These are phyloP conservation scores for Phyllostomus hastatus DNA, from an alignment of 2,113 vertebrate genomes.

Conservation along the genomic window DNA sequence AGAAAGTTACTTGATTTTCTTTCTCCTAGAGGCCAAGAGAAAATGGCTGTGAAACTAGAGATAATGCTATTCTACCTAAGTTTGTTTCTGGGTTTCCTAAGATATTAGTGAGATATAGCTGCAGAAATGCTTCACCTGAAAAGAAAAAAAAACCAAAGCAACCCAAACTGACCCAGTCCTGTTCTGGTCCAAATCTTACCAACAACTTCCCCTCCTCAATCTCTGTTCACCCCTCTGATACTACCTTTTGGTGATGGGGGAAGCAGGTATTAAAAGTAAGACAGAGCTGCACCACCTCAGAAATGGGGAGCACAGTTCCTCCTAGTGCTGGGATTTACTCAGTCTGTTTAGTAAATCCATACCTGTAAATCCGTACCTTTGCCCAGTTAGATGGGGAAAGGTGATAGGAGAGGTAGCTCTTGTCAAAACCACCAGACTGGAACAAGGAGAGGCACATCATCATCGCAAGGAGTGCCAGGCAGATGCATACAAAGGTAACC, in stretches of 20 bases:
- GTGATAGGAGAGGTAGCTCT: neutral
- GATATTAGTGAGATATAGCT: neutral
- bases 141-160: neutral
- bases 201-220: neutral
- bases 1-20: neutral
- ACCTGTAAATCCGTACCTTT: neutral
- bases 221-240: neutral
- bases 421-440: neutral
- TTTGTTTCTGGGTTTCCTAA: neutral
- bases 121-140: neutral
- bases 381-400: too few relatives aligned
- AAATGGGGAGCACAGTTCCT: neutral
- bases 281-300: neutral
- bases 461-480: neutral
- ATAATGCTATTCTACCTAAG: neutral
- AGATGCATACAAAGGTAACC: rapidly evolving
- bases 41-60: neutral
- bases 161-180: neutral
- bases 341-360: neutral
- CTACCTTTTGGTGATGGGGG: neutral
- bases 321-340: neutral
- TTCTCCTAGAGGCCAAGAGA: neutral
- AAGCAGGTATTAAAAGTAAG: neutral
- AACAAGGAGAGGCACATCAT: neutral
- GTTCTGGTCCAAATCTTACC: neutral